Base-by-base conservation (phyloP, 2,888 invertebrate genomes). In the Bugulina stolonifera region DNA sequence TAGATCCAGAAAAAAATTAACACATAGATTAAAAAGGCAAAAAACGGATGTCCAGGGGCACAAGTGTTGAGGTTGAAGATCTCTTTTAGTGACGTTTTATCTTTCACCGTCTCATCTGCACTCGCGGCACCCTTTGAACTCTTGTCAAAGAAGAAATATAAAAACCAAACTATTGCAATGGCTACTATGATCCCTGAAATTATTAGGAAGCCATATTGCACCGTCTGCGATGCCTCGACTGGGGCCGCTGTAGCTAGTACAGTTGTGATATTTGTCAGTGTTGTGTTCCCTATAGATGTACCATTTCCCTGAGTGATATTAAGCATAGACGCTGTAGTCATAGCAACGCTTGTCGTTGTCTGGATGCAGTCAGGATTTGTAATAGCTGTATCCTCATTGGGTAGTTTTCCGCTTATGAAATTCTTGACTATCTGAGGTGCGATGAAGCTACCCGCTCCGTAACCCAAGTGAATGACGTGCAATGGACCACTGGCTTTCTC, bases 391-490 rank as follows among this genome's bases (percentile, higher is more conserved):
- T 64, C 64, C 10, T 34, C 18, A 25, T 32, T 34, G 22, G 64
- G 64, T 14, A 64, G n/a, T 3, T 14, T 32, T 5, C 32, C 64
- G 27, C 64, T 64, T 5, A 64, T 64, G 32, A 70, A 70, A 52
- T 23, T 23, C 10, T 23, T 23, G 18, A 70, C 43, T 70, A 70
- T 35, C n/a, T 43, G 43, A 23, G 70, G 70, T 3, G 23, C 70
- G 43, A 70, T 52, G 54, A 70, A 70, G 70, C 43, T 52, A 27
- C 70, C 70, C 10, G 54, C 70, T 10, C 70, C 70, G 18, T 52
- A 70, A 14, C 70, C 70, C 22, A 70, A 43, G 32, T 70, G 70
- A n/a, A 70, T 70, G 3, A 70, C 5, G 35, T 70, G 70, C 5
- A 70, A 43, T 14, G 70, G 70, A 1, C 70, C 43, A 23, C 43